Conservation (phyloP, 2,888 invertebrate species). For the Acheta domesticus region DNA sequence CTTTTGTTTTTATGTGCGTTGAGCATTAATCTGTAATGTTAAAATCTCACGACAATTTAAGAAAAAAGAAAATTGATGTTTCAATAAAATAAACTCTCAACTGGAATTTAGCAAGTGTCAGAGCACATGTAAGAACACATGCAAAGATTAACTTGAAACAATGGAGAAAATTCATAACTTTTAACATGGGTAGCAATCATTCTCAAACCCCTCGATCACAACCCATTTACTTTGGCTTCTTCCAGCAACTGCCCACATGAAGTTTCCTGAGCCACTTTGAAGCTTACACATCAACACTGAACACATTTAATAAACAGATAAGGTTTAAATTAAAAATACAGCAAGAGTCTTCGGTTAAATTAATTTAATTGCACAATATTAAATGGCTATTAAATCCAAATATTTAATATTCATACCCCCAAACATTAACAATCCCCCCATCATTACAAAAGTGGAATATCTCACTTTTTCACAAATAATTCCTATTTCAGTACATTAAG, state of each 20-base stretch:
- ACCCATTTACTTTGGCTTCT: not conserved
- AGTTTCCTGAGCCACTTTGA: not conserved
- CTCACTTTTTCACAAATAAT: not conserved
- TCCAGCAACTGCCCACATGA: not conserved
- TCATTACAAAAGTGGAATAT: not conserved
- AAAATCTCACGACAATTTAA: not conserved
- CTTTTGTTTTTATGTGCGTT: not conserved
- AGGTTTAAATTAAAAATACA: conserved; percentile 19
- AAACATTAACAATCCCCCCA: not conserved
- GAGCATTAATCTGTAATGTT: not conserved
- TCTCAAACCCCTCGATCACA: too few species aligned
- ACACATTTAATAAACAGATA: conserved; percentile 22
- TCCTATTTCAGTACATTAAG: not conserved
- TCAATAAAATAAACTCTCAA: conserved; percentile 22
- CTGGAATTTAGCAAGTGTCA: not conserved
- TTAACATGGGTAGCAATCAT: too few species aligned
- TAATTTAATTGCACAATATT: conserved; percentile 11
- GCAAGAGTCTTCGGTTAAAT: conserved; percentile 21
- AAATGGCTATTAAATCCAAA: conserved; percentile 20
- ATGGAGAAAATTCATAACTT: not conserved
- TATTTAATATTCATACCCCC: conserved; percentile 10
- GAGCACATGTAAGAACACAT: not conserved
- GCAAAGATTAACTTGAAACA: conserved; percentile 19
- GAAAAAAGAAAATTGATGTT: not conserved
- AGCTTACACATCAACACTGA: conserved; percentile 18